Evolutionary conservation across 2,113 vertebrate species (phyloP).

Genomic region (Telmatochromis sp.): DNA sequence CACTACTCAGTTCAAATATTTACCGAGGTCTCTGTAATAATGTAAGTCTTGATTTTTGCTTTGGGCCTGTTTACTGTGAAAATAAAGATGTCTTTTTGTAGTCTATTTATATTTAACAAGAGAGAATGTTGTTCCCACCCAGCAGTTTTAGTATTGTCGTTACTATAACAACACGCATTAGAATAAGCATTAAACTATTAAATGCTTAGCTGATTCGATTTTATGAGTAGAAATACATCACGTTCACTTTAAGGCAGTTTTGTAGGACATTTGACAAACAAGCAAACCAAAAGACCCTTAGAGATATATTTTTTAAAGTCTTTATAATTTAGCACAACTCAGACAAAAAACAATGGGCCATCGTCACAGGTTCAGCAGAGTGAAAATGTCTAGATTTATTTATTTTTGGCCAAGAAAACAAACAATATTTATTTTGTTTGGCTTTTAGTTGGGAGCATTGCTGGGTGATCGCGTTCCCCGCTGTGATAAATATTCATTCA

Average conservation of each 20-base stretch:
- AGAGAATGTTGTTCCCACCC: neutral
- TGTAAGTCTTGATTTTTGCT: neutral
- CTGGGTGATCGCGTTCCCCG: rapidly evolving
- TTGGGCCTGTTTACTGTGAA: neutral
- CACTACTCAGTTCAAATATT: conserved; percentile 1
- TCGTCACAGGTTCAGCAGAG: neutral
- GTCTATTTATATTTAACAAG: neutral
- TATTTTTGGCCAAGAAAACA: neutral
- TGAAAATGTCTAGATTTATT: neutral
- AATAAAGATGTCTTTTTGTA: neutral
- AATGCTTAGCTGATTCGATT: neutral
- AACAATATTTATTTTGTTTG: neutral
- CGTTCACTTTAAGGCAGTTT: neutral
- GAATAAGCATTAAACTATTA: neutral
- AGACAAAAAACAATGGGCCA: neutral
- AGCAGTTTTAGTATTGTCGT: neutral
- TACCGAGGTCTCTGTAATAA: neutral
- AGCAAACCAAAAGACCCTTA: neutral
- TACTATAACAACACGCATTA: neutral
- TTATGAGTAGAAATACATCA: neutral
- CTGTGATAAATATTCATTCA: neutral
- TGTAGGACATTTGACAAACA: neutral
- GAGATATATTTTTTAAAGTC: neutral
- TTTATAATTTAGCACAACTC: neutral
- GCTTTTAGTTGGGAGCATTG: neutral